These are phyloP conservation scores for Synergus japonicus DNA, from an alignment of 2,888 invertebrate genomes.

Conservation along the genomic window DNA sequence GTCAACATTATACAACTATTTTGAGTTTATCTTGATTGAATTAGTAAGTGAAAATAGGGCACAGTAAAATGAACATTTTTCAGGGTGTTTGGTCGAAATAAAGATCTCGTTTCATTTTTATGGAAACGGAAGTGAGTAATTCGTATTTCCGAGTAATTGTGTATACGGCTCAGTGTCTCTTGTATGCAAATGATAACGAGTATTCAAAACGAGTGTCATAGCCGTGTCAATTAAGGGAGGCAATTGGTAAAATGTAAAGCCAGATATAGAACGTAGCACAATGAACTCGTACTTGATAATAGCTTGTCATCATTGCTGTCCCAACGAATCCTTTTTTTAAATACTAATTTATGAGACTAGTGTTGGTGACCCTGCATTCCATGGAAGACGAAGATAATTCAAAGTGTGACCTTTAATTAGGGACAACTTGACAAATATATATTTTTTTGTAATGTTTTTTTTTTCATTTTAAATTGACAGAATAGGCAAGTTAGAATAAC, in stretches of 20 bases:
- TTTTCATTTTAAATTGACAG: not conserved
- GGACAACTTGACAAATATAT: not conserved
- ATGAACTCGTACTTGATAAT: conserved; percentile 53
- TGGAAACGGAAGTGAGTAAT: conserved; percentile 42
- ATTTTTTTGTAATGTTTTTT: too few species aligned
- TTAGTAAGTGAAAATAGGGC: not conserved
- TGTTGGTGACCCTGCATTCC: conserved; percentile 28
- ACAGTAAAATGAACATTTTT: not conserved
- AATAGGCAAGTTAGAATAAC: not conserved
- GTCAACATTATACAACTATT: too few species aligned
- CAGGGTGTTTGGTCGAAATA: not conserved
- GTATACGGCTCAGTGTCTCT: conserved; percentile 34
- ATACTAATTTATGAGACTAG: not conserved
- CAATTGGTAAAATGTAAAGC: conserved; percentile 66
- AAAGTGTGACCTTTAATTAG: not conserved
- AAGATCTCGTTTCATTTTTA: conserved; percentile 16
- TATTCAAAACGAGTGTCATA: conserved; percentile 46
- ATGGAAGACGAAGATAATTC: not conserved
- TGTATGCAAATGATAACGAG: conserved; percentile 44
- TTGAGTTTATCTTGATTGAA: too few species aligned
- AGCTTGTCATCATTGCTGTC: conserved; percentile 50
- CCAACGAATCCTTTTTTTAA: conserved; percentile 44
- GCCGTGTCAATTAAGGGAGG: conserved; percentile 66
- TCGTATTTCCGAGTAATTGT: conserved; percentile 18
- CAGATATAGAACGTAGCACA: conserved; percentile 50